Conservation (phyloP, 2,113 vertebrate genomes). For the Dasyurus viverrinus region DNA sequence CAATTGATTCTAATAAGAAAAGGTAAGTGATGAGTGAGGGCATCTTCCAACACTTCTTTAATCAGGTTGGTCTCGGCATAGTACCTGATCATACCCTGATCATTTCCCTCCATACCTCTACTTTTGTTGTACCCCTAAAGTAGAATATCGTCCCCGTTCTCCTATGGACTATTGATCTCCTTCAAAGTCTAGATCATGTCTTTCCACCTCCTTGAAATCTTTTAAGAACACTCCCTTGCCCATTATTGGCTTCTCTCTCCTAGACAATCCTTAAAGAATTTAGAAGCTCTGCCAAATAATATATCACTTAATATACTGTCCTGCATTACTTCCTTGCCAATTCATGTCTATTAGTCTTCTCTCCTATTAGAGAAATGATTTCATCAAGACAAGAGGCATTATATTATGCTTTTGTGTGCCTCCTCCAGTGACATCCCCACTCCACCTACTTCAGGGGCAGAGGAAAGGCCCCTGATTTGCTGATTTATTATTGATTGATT, state of each 20-base stretch:
- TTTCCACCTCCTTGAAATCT: not conserved
- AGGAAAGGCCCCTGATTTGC: not conserved
- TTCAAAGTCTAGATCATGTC: not conserved
- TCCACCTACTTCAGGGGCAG: not conserved
- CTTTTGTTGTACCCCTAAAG: not conserved
- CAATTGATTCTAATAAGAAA: not conserved
- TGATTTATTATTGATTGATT: not conserved
- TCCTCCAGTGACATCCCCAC: not conserved
- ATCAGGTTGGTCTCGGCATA: not conserved
- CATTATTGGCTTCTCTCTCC: not conserved
- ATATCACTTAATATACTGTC: not conserved
- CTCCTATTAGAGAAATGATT: not conserved
- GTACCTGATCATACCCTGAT: not conserved
- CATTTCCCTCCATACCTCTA: not conserved
- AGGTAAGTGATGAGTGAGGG: not conserved
- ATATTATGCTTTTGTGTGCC: not conserved
- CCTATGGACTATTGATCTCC: not conserved
- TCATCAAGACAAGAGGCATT: not conserved
- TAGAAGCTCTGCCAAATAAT: not conserved
- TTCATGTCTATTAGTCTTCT: not conserved
- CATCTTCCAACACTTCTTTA: not conserved
- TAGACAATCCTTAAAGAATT: not conserved
- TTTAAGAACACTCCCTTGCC: not conserved
- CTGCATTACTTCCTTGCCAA: not conserved
- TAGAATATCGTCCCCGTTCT: not conserved